Conservation (phyloP, 1,140 invertebrate genomes). For the Platyscapa corneri region DNA sequence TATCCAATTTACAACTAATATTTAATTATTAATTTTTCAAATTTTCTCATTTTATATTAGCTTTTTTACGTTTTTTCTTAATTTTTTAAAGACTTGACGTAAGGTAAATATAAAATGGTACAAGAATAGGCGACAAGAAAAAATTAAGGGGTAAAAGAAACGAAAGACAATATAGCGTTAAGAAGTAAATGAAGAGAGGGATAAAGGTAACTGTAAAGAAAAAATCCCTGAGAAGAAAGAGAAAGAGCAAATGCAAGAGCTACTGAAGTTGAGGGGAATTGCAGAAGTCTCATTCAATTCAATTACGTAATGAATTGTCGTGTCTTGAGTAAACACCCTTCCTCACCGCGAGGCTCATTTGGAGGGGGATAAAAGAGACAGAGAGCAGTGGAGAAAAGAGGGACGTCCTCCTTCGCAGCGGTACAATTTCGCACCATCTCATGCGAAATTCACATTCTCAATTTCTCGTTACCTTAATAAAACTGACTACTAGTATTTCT, state of each 20-base stretch:
- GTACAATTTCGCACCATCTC: background rate
- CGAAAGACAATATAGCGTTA: background rate
- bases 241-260: conserved; percentile 34
- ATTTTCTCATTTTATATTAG: too few relatives aligned
- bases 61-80: too few relatives aligned
- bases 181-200: background rate
- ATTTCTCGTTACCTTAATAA: conserved; percentile 47
- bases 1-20: too few relatives aligned
- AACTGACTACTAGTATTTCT: conserved; percentile 24
- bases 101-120: background rate
- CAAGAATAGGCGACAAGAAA: background rate
- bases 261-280: conserved; percentile 40
- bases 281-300: conserved; percentile 71
- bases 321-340: conserved; percentile 74
- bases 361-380: conserved; percentile 34
- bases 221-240: background rate
- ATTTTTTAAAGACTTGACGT: background rate
- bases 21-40: too few relatives aligned
- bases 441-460: conserved; percentile 37
- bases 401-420: background rate
- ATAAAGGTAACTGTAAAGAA: background rate
- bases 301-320: conserved; percentile 76
- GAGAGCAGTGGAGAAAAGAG: background rate
- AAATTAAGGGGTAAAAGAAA: background rate
- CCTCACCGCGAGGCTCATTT: conserved; percentile 65